Evolutionary conservation across 2,888 invertebrate genomes (phyloP).

Genomic region (Drosophila birchii): DNA sequence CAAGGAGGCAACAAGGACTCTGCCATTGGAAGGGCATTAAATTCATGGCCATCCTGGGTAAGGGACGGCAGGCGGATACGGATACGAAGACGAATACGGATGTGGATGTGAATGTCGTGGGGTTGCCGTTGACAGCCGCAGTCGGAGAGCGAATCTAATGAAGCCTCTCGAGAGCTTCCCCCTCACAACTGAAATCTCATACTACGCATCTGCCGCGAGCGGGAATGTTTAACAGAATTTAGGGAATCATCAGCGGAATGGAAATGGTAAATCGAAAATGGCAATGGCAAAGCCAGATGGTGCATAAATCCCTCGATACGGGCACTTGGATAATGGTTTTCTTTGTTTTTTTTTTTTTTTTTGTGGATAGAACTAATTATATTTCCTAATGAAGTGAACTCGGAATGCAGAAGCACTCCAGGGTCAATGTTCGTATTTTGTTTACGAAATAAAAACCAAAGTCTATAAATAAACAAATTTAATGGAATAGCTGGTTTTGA

Average conservation of each 20-base stretch:
- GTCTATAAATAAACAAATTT: conserved; percentile 8
- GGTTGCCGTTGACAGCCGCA: conserved; percentile 46
- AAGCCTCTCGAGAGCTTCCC: conserved; percentile 57
- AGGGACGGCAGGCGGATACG: background rate
- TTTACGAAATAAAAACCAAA: conserved; percentile 1
- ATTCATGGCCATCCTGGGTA: conserved; percentile 19
- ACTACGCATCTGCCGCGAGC: conserved; percentile 17
- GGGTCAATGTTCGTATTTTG: conserved; percentile 11
- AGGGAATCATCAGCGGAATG: conserved; percentile 19
- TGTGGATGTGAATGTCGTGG: conserved; percentile 14
- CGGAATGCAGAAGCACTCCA: conserved; percentile 7
- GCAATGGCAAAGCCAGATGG: conserved; percentile 28
- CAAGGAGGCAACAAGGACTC: background rate
- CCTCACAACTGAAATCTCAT: conserved; percentile 21
- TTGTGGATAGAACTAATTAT: background rate
- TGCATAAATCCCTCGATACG: conserved; percentile 12
- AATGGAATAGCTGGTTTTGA: background rate
- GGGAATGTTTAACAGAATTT: conserved; percentile 30
- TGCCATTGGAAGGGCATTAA: conserved; percentile 16
- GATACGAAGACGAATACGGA: background rate
- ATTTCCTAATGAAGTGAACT: conserved; percentile 21
- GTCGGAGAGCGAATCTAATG: conserved; percentile 60
- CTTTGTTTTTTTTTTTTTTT: background rate
- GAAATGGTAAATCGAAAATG: conserved; percentile 8
- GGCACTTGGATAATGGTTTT: background rate